These are phyloP conservation scores for Tupaia tana DNA, from an alignment of 2,113 vertebrate species.

Conservation along the genomic window DNA sequence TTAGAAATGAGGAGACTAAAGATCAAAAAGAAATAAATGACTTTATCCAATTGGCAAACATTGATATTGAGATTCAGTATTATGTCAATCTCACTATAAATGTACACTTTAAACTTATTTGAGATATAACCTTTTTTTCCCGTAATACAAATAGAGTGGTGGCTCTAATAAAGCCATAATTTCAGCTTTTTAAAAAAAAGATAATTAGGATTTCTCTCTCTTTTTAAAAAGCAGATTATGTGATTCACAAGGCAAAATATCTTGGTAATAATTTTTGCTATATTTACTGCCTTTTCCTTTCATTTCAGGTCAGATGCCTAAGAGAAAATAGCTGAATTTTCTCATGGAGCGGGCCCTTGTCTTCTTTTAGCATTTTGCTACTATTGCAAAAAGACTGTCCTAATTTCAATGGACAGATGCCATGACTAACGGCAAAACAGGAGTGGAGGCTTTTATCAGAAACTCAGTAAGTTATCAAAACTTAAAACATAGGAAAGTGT, in stretches of 20 bases:
- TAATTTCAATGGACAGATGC: slow-evolving; percentile 24
- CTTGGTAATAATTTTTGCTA: neutral
- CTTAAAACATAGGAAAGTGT: slow-evolving; percentile 63
- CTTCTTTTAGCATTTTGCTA: neutral
- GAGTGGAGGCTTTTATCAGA: slow-evolving; percentile 39
- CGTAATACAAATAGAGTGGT: neutral
- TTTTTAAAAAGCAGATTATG: neutral
- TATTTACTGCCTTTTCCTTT: slow-evolving; percentile 3
- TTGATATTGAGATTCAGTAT: neutral
- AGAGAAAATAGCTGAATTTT: slow-evolving; percentile 25
- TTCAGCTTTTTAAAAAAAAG: neutral
- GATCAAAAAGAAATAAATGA: neutral
- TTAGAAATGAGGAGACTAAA: neutral
- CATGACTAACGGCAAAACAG: slow-evolving; percentile 63
- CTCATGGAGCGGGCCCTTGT: neutral
- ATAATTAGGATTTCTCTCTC: neutral
- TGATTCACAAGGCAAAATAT: neutral
- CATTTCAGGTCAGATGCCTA: neutral
- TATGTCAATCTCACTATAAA: neutral
- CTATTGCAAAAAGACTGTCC: neutral
- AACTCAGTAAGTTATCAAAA: slow-evolving; percentile 60
- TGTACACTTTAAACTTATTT: neutral
- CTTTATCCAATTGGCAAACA: neutral
- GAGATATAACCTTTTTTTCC: neutral
- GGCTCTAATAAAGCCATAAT: neutral